These are phyloP conservation scores for Callinectes sapidus DNA, from an alignment of 2,888 invertebrate genomes.

Conservation along the genomic window DNA sequence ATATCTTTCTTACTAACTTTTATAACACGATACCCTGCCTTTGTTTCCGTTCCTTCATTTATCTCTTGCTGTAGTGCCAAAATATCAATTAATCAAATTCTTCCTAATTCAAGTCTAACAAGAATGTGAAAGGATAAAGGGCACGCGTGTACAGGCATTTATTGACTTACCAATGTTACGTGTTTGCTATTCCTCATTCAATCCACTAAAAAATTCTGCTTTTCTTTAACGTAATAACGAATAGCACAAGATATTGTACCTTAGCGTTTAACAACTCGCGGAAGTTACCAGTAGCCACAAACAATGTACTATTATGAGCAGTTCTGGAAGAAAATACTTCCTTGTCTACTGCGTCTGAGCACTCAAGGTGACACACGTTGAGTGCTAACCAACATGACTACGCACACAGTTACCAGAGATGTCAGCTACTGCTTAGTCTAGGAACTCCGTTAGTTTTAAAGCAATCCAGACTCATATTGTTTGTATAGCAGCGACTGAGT, in stretches of 20 bases:
- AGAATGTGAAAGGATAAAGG: background rate
- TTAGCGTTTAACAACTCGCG: background rate
- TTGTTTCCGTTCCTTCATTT: background rate
- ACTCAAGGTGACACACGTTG: background rate
- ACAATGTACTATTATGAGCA: background rate
- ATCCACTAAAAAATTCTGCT: too few species aligned
- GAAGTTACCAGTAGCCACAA: background rate
- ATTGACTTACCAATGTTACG: too few species aligned
- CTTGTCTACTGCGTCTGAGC: conserved; percentile 10
- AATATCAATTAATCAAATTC: too few species aligned
- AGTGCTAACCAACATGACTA: background rate
- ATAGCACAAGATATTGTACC: too few species aligned
- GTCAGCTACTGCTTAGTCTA: background rate
- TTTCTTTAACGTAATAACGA: too few species aligned
- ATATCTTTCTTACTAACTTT: background rate
- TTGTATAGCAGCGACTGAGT: background rate
- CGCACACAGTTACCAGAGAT: background rate
- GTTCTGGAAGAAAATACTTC: background rate
- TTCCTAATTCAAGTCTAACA: background rate
- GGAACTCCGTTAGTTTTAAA: background rate
- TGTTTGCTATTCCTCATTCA: too few species aligned
- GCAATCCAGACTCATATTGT: background rate
- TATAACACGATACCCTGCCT: background rate
- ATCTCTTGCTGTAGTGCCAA: background rate
- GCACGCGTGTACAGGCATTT: background rate